Base-by-base conservation (phyloP, 2,113 vertebrate genomes). In the Tyto alba region DNA sequence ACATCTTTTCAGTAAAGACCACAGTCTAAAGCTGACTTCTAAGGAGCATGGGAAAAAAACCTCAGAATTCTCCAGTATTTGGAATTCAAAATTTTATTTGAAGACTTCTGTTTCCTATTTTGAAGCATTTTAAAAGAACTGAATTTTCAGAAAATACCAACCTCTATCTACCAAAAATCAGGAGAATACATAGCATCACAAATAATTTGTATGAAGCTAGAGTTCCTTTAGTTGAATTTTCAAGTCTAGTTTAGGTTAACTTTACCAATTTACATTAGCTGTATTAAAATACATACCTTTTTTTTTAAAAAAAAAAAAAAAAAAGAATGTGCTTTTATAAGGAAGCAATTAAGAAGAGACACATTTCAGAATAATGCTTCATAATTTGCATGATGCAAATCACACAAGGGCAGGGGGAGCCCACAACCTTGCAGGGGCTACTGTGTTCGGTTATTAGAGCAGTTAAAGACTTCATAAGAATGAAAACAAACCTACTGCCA, bases 391-490 rank as follows among this genome's bases (percentile, higher is more conserved):
- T 30, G 29, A 56, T 13, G 12, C 14, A 66, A 66, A 50, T 32
- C 17, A 56, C 5, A 8, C 1, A 0, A 11, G 12, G 4, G 27
- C 40, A 86, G 13, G 7, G 30, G 16, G 4, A 62, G 11, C 10
- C 16, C 17, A 14, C 40, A 72, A 20, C 27, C 21, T 43, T 43
- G 20, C 14, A 22, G 11, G 1, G 3, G 3, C 2, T 32, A 20
- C 21, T 21, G 30, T 21, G 15, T 23, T 32, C 20, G 20, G 36
- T 45, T 73, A 62, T 55, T 43, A 86, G 27, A 30, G 82, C 21
- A 41, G 25, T 25, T 52, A 76, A 75, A 4, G 47, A 45, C 13
- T 41, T 73, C 34, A 34, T 22, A 48, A 76, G 2, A 68, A 29
- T 2, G 1, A 82, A 77, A 62, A 3, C 25, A 82, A 63, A 68